phyloP scores from a whole-genome alignment of 2,888 invertebrate genomes.

The Cerastis leucographa region DNA sequence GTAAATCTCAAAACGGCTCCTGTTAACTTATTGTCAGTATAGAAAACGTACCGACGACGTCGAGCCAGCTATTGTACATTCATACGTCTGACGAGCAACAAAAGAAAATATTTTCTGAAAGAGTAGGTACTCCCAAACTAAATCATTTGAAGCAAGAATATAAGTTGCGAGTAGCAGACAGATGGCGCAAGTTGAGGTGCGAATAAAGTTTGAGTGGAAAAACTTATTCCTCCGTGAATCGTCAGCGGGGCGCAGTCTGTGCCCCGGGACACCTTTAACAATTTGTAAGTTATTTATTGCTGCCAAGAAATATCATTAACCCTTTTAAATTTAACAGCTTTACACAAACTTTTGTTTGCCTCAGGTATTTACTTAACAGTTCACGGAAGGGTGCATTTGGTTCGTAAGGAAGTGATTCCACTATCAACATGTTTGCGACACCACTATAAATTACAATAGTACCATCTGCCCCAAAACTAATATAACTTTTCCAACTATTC shows the following conservation, averaged over 20 bases:
- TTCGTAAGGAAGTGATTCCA: slow-evolving; percentile 61
- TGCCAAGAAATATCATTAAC: slow-evolving; percentile 88
- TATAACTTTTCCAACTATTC: slow-evolving; percentile 77
- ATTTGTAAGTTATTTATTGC: slow-evolving; percentile 90
- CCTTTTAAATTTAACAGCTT: slow-evolving; percentile 84
- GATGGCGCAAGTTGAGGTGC: slow-evolving; percentile 86
- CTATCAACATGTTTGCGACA: slow-evolving; percentile 65
- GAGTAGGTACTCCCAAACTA: slow-evolving; percentile 87
- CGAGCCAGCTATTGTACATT: slow-evolving; percentile 81
- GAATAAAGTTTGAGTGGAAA: slow-evolving; percentile 90
- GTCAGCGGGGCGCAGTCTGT: slow-evolving; percentile 80
- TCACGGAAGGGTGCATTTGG: slow-evolving; percentile 1
- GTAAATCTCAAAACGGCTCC: slow-evolving; percentile 67
- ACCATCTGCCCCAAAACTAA: slow-evolving; percentile 68
- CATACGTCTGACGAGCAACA: slow-evolving; percentile 83
- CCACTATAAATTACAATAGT: slow-evolving; percentile 66
- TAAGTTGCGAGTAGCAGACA: slow-evolving; percentile 85
- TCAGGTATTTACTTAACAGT: slow-evolving; percentile 65
- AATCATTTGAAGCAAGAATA: slow-evolving; percentile 89
- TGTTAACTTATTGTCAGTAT: slow-evolving; percentile 73
- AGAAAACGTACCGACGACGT: slow-evolving; percentile 67
- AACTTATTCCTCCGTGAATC: slow-evolving; percentile 86
- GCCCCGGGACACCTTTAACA: slow-evolving; percentile 87
- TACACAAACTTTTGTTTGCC: slow-evolving; percentile 75
- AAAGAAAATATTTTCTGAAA: slow-evolving; percentile 88